Conservation (phyloP, 2,797 vertebrate species). For the Botia kubotai region DNA sequence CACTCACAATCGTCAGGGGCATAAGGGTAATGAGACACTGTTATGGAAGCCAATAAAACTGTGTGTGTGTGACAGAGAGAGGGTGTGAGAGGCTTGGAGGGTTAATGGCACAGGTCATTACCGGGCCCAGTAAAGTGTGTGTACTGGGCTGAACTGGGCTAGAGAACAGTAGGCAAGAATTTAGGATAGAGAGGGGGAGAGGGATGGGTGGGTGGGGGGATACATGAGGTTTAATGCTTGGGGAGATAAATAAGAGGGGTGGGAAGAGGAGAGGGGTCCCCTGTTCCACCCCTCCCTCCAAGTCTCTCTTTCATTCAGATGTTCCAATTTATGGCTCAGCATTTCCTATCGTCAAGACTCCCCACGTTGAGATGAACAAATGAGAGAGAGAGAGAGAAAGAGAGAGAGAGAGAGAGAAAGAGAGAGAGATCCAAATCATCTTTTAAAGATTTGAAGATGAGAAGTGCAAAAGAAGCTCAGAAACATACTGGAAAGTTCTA, state of each 20-base stretch:
- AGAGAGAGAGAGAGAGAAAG: constrained; percentile 20
- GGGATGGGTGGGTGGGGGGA: constrained; percentile 55
- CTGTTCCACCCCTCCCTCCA: constrained; percentile 69
- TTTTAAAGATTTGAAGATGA: constrained; percentile 10
- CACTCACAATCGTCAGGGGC: constrained; percentile 39
- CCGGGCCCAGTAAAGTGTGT: constrained; percentile 69
- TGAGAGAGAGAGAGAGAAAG: constrained; percentile 68
- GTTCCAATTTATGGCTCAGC: constrained; percentile 81
- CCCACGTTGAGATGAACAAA: constrained; percentile 77
- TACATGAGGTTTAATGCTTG: constrained; percentile 70
- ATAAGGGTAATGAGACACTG: constrained; percentile 69
- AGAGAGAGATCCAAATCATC: not conserved
- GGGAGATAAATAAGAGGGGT: constrained; percentile 74
- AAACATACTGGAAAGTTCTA: not conserved
- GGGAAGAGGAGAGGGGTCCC: constrained; percentile 75
- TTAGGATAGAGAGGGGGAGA: constrained; percentile 46
- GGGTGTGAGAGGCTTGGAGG: constrained; percentile 67
- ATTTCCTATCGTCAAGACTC: constrained; percentile 82
- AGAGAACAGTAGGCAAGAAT: constrained; percentile 66
- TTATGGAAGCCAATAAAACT: constrained; percentile 74
- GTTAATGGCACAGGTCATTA: constrained; percentile 74
- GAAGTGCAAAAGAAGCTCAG: not conserved
- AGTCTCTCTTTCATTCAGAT: constrained; percentile 71
- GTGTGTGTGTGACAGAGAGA: constrained; percentile 48
- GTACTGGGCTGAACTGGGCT: constrained; percentile 57